These are phyloP conservation scores for Argyresthia albistria DNA, from an alignment of 2,888 invertebrate species.

Conservation along the genomic window DNA sequence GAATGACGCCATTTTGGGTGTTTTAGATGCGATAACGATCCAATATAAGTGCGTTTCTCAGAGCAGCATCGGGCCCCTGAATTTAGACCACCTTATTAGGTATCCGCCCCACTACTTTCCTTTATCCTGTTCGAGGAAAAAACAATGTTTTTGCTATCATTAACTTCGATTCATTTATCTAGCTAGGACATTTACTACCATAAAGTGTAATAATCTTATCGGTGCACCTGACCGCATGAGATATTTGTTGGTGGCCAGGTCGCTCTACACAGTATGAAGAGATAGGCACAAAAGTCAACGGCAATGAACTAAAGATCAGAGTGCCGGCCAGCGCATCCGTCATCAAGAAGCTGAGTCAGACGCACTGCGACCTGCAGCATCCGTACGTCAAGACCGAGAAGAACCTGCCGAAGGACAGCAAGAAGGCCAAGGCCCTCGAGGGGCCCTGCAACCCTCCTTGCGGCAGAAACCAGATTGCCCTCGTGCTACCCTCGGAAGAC, in stretches of 20 bases:
- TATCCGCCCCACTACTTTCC: too few relatives aligned
- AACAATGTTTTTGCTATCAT: too few relatives aligned
- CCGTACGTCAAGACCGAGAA: conserved; percentile 24
- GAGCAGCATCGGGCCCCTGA: too few relatives aligned
- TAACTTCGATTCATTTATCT: too few relatives aligned
- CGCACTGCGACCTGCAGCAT: conserved; percentile 49
- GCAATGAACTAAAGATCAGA: conserved; percentile 62
- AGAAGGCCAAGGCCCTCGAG: conserved; percentile 22
- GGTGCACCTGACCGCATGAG: conserved; percentile 24
- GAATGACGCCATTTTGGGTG: too few relatives aligned
- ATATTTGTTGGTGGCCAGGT: conserved; percentile 62
- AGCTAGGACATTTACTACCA: too few relatives aligned
- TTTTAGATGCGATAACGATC: too few relatives aligned
- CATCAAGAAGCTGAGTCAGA: conserved; percentile 62
- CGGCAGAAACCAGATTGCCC: conserved; percentile 56
- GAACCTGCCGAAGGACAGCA: conserved; percentile 10
- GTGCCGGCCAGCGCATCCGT: conserved; percentile 49
- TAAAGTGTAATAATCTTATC: neutral
- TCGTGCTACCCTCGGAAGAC: conserved; percentile 44
- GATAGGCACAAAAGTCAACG: conserved; percentile 52
- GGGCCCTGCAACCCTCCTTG: conserved; percentile 47
- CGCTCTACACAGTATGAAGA: conserved; percentile 53
- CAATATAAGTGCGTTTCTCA: too few relatives aligned
- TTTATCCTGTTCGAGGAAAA: too few relatives aligned
- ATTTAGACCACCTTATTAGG: too few relatives aligned